These are phyloP conservation scores for Saturnia japonica DNA, from an alignment of 2,888 invertebrate genomes.

Conservation along the genomic window DNA sequence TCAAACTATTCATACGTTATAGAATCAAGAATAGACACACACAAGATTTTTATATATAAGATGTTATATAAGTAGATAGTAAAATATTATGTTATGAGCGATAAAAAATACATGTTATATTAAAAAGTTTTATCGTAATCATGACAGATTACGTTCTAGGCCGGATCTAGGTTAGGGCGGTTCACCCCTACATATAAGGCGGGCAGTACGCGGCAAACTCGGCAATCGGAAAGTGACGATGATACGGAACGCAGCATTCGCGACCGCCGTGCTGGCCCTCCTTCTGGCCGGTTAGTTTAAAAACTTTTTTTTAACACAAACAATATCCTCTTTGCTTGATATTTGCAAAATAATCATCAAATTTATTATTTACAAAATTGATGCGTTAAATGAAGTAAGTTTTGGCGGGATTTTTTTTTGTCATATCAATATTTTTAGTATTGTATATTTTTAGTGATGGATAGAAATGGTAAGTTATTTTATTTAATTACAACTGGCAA, in stretches of 20 bases:
- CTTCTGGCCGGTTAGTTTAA: conserved; percentile 64
- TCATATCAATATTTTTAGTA: background rate
- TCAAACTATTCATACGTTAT: no score
- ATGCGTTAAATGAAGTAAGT: background rate
- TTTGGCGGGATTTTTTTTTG: background rate
- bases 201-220: conserved; percentile 42
- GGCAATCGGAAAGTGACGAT: conserved; percentile 63
- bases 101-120: background rate
- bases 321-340: background rate
- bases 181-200: conserved; percentile 60
- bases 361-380: no score
- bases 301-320: conserved; percentile 13
- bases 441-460: background rate
- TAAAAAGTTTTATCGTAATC: conserved; percentile 6
- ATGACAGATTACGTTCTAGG: conserved; percentile 36
- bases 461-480: background rate
- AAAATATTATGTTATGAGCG: background rate
- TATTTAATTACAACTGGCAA: background rate
- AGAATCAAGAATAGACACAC: no score
- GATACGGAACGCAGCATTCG: conserved; percentile 56
- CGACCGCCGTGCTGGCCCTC: conserved; percentile 55
- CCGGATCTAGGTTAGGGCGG: conserved; percentile 44
- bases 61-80: background rate
- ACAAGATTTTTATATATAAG: no score
- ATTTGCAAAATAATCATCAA: background rate